Percentiles rank a stretch among this genome's conserved stretches.
Evolutionary conservation across 2,113 vertebrate species (phyloP).

Genomic region (Antidorcas marsupialis): DNA sequence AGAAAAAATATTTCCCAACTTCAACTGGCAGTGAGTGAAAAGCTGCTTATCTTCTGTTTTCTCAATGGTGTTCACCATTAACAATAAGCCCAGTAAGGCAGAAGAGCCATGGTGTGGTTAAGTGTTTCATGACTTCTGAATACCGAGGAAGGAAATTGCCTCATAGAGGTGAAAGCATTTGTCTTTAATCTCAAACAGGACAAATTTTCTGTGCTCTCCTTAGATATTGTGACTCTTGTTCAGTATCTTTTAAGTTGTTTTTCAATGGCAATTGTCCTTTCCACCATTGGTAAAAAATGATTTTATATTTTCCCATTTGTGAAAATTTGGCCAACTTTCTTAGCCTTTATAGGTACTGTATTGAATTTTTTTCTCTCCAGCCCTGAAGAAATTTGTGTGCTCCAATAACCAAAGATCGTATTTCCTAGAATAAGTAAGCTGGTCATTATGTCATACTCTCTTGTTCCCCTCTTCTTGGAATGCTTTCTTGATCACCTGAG

Average conservation of each 20-base stretch:
- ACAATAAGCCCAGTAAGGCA: neutral
- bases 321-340: neutral
- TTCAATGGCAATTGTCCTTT: neutral
- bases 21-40: constrained; percentile 3
- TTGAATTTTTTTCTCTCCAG: neutral
- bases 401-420: neutral
- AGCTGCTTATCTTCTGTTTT: constrained; percentile 32
- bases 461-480: neutral
- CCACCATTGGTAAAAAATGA: neutral
- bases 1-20: neutral
- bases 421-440: neutral
- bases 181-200: neutral
- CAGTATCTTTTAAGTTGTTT: neutral
- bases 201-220: neutral
- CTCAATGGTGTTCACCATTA: neutral
- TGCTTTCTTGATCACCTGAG: neutral
- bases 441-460: neutral
- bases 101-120: neutral
- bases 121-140: constrained; percentile 24
- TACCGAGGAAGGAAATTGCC: neutral
- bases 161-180: neutral
- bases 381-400: neutral
- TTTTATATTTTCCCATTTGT: neutral
- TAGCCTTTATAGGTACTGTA: neutral
- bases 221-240: neutral